Evolutionary conservation across 2,797 vertebrate species (phyloP), one percentile per base, ranked within the genome.

Genomic region (Ctenosaura bakeri): DNA sequence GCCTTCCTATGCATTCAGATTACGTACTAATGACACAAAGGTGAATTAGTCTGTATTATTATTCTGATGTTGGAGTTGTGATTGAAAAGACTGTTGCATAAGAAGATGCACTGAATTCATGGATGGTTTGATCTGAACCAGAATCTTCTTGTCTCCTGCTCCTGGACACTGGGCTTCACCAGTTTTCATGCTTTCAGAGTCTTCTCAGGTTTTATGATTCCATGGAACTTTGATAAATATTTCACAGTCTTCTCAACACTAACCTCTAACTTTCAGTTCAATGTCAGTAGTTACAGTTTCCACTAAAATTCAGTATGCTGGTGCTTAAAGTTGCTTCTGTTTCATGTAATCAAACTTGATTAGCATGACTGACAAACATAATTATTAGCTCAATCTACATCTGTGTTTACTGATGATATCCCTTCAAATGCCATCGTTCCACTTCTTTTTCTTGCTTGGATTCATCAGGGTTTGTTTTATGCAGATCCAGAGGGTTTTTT

Each of bases 311-410:
- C 52, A 56, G 12, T 35, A 66, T 38, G 13, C 3, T 13, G 50
- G 38, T 87, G 69, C 42, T 90, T 85, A 64, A 81, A 91, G 66
- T 87, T 88, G 86, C 2, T 24, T 66, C 66, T 32, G 4, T 50
- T 91, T 79, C 56, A 35, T 9, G 46, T 90, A 90, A 87, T 90
- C 50, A 38, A 52, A 74, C 76, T 90, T 32, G 26, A 89, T 92
- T 88, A 88, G 80, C 32, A 56, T 92, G 94, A 95, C 62, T 83
- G 94, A 92, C 90, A 93, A 91, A 16, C 32, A 50, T 90, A 93
- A 93, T 85, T 88, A 92, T 83, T 74, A 88, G 69, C 54, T 88
- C 80, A 46, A 74, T 74, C 80, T 88, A 83, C 80, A 83, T 74
- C 80, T 83, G 80, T 88, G 87, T 83, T 83, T 59, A 83, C 54